A percentile compares a stretch with the other conserved stretches of the same genome.
Conservation (phyloP, 92 coral and sea anemone genomes). For the Epizoanthus illoricatus region DNA sequence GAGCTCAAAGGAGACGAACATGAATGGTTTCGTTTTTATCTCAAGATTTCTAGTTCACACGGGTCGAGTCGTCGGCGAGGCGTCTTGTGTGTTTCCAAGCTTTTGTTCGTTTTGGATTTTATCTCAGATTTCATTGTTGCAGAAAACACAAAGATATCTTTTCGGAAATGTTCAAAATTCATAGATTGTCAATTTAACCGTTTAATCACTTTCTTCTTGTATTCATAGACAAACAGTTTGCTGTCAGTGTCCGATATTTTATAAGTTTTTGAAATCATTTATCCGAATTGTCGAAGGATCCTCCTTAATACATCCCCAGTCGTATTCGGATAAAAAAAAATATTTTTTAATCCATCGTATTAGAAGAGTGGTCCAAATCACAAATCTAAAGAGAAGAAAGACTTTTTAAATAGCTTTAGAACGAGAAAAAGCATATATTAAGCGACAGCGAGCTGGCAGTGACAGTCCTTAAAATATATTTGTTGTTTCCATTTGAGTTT, state of each 20-base stretch:
- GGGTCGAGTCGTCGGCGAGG: not conserved
- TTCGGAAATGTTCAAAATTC: not conserved
- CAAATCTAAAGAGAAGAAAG: not conserved
- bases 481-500: not conserved
- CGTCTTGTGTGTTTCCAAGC: not conserved
- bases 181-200: not conserved
- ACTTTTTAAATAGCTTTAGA: not conserved
- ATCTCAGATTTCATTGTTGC: not conserved
- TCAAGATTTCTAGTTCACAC: not conserved
- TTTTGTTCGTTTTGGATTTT: not conserved
- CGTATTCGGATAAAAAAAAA: not conserved
- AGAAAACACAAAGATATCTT: slow-evolving; percentile 19
- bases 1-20: no score
- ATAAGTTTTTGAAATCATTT: not conserved
- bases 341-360: not conserved
- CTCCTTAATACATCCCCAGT: not conserved
- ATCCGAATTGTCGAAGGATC: not conserved
- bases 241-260: not conserved
- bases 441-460: not conserved
- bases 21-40: no score
- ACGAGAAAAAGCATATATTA: not conserved
- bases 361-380: not conserved
- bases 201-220: not conserved
- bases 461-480: no score
- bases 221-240: not conserved